Evolutionary conservation across 2,113 vertebrate genomes (phyloP), one percentile per base, ranked within the genome.

Genomic region (Xyliphius kryptos): DNA sequence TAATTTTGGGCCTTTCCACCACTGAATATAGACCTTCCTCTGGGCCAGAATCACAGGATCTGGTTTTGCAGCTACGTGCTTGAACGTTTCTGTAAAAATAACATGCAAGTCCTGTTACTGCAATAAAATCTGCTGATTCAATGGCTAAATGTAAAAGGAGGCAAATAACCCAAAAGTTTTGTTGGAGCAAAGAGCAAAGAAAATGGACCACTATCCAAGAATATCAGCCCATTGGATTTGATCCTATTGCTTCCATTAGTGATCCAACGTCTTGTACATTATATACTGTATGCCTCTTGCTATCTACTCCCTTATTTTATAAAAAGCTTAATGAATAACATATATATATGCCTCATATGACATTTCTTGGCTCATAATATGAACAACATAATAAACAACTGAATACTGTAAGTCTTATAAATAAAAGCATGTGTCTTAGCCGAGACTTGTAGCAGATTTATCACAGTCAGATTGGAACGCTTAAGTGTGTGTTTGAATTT

Each of bases 1-100:
- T 11, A 98, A 62, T 73, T 90, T 94, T 76, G 85, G 92, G 74
- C 89, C 87, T 70, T 90, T 90, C 62, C 80, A 88, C 64, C 81
- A 91, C 81, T 97, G 95, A 72, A 98, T 88, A 70, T 97, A 97
- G 7, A 98, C 72, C 58, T 92, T 94, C 55, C 79, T 88, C 44
- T 87, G 69, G 0, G 88, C 81, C 16, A 88, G 77, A 41, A 93
- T 92, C 67, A 86, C 77, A 0, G 92, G 89, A 11, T 78, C 64
- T 2, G 83, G 85, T 70, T 87, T 87, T 22, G 74, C 78, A 12
- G 77, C 73, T 61, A 81, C 89, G 88, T 79, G 66, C 80, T 79
- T 20, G 55, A n/a, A 60, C 73, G 75, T 73, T 56, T 75, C 82
- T 84, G 76, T 14, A n/a, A n/a, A 58, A 19, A 63, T n/a, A n/a